Percentiles rank a stretch among this genome's conserved stretches.
Conservation (phyloP, 2,113 vertebrate genomes). For the Sialia sialis region DNA sequence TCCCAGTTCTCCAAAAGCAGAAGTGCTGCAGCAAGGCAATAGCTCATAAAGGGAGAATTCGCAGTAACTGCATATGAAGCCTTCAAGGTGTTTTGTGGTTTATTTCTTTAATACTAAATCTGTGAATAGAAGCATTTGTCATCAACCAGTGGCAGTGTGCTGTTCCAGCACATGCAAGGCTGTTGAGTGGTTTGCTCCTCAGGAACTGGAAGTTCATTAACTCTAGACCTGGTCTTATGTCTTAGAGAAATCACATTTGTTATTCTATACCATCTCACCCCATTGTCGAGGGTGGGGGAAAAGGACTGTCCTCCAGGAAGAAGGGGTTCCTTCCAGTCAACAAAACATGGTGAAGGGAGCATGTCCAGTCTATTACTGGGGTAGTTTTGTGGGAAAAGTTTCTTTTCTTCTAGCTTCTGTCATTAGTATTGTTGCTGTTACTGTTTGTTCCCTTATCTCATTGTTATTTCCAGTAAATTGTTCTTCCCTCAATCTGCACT, state of each 20-base stretch:
- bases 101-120: background rate
- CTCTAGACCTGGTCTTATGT: background rate
- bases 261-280: background rate
- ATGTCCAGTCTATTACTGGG: accelerated
- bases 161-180: background rate
- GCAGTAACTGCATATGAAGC: background rate
- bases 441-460: background rate
- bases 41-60: background rate
- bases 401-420: background rate
- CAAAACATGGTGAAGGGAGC: background rate
- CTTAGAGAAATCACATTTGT: background rate
- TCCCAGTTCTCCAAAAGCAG: background rate
- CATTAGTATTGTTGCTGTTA: background rate
- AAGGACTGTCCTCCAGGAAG: background rate
- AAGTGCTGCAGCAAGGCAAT: background rate
- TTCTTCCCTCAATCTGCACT: background rate
- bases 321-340: background rate
- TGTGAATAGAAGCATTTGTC: background rate
- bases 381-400: accelerated
- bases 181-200: background rate
- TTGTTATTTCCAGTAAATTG: background rate
- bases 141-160: background rate
- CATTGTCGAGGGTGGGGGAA: accelerated
- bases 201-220: background rate
- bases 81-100: background rate